phyloP scores from a whole-genome alignment of 2,888 invertebrate genomes.

The Euproctis similis region DNA sequence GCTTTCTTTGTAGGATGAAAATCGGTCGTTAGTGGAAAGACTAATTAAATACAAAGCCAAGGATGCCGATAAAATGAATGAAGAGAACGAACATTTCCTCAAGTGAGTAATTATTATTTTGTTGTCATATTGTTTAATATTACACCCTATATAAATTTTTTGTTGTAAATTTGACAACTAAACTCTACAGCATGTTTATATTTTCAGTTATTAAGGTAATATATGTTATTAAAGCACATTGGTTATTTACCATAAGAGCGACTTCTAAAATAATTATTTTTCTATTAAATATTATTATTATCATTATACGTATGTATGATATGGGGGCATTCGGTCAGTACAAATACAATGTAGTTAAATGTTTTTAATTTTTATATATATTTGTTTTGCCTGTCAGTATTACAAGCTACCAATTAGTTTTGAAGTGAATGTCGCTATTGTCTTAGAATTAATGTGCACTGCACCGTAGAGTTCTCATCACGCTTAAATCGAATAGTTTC shows the following conservation, averaged over 20 bases:
- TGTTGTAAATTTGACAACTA: constrained; percentile 11
- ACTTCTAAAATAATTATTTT: constrained; percentile 1
- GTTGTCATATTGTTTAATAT: constrained; percentile 8
- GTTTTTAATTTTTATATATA: constrained; percentile 7
- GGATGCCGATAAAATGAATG: constrained; percentile 97
- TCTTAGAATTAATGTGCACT: constrained; percentile 34
- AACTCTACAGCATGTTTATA: constrained; percentile 26
- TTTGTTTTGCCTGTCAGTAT: constrained; percentile 38
- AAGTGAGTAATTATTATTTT: constrained; percentile 77
- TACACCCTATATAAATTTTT: neutral
- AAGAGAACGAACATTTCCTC: constrained; percentile 95
- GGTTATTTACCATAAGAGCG: constrained; percentile 4
- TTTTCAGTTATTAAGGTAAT: constrained; percentile 31
- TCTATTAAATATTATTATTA: constrained; percentile 2
- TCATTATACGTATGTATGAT: constrained; percentile 2
- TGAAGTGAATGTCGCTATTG: constrained; percentile 45
- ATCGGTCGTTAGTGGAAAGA: constrained; percentile 87
- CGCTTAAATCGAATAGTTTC: too few species aligned
- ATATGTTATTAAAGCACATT: constrained; percentile 9
- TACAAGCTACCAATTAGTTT: constrained; percentile 30
- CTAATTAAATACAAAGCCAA: constrained; percentile 94
- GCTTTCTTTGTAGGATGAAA: constrained; percentile 84
- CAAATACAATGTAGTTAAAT: constrained; percentile 17
- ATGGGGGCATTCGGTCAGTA: constrained; percentile 43
- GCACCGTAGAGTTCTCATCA: too few species aligned